Evolutionary conservation across 2,888 invertebrate genomes (phyloP).

Genomic region (Phania funesta): DNA sequence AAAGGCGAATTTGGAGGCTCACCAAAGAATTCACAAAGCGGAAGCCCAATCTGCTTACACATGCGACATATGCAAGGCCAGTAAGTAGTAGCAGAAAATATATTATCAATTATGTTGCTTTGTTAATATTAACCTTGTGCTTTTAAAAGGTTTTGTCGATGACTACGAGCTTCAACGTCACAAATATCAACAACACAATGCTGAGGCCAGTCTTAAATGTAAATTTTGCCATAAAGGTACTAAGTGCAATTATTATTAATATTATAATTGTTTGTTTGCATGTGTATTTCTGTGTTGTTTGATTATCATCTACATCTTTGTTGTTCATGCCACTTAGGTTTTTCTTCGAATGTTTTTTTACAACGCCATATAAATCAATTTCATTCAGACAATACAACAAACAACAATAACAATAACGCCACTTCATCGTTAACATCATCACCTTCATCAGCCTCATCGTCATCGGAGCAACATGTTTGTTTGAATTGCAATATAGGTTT

Average conservation of each 20-base stretch:
- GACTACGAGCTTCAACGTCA: conserved; percentile 68
- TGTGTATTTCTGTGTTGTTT: neutral
- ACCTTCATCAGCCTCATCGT: conserved; percentile 4
- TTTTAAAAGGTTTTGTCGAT: conserved; percentile 59
- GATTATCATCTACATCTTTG: neutral
- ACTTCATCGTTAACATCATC: conserved; percentile 11
- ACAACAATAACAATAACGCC: conserved; percentile 7
- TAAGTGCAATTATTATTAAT: neutral
- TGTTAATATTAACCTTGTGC: conserved; percentile 13
- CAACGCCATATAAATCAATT: conserved; percentile 66
- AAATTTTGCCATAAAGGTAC: conserved; percentile 68
- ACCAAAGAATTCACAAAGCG: conserved; percentile 63
- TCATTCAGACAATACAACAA: conserved; percentile 59
- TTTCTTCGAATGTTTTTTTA: conserved; percentile 68
- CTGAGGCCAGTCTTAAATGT: conserved; percentile 65
- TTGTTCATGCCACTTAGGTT: conserved; percentile 52
- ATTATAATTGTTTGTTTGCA: neutral
- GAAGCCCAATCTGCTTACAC: conserved; percentile 29
- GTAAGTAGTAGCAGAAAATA: conserved; percentile 51
- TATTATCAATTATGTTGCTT: neutral
- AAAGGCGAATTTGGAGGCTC: conserved; percentile 67
- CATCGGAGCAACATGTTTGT: conserved; percentile 30
- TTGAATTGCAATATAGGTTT: conserved; percentile 46
- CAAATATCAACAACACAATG: conserved; percentile 67
- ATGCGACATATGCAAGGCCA: conserved; percentile 65